A percentile compares a stretch with the other conserved stretches of the same genome.
Evolutionary conservation across 2,888 invertebrate species (phyloP).

Genomic region (Caenorhabditis wallacei): DNA sequence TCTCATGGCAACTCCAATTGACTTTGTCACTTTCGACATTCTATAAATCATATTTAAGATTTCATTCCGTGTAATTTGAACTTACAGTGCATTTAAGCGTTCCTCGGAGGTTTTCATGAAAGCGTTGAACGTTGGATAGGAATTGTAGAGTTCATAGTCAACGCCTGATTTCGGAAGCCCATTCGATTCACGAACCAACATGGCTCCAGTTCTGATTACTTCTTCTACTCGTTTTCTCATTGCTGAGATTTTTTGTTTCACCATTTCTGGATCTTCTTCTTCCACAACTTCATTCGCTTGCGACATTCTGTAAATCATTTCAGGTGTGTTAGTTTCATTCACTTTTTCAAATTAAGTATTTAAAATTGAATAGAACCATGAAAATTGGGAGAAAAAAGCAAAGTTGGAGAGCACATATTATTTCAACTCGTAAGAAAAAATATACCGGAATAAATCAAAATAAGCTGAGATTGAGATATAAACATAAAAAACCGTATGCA

Average conservation of each 20-base stretch:
- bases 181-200: conserved; percentile 66
- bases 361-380: neutral
- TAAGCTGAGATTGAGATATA: too few relatives aligned
- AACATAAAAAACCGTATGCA: too few relatives aligned
- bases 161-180: conserved; percentile 72
- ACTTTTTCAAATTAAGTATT: too few relatives aligned
- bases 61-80: too few relatives aligned
- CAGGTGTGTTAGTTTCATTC: too few relatives aligned
- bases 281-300: conserved; percentile 14
- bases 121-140: conserved; percentile 75
- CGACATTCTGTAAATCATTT: conserved; percentile 44
- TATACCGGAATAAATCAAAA: too few relatives aligned
- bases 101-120: conserved; percentile 72
- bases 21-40: conserved; percentile 62
- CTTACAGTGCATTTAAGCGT: conserved; percentile 69
- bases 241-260: neutral
- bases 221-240: conserved; percentile 48
- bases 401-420: too few relatives aligned
- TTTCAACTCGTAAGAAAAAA: too few relatives aligned
- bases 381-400: neutral
- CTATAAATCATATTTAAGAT: conserved; percentile 29
- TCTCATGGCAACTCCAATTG: conserved; percentile 68
- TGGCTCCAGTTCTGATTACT: conserved; percentile 57
- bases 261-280: conserved; percentile 5
- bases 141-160: conserved; percentile 77